These are phyloP conservation scores for Molanna angustata DNA, from an alignment of 2,888 invertebrate species.

Conservation along the genomic window DNA sequence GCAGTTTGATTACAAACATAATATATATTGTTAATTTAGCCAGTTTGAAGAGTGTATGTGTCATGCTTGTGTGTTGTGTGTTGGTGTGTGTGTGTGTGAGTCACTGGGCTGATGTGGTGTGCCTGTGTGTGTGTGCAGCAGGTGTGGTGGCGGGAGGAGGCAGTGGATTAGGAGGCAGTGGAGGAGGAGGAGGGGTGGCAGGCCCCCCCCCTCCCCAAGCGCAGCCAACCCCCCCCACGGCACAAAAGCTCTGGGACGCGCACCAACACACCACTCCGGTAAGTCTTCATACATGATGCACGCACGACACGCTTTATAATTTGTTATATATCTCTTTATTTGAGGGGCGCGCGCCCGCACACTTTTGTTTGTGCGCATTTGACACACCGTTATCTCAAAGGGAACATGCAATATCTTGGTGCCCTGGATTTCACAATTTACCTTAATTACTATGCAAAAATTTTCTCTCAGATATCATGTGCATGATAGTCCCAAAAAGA, in stretches of 20 bases:
- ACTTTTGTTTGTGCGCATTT: too few species aligned
- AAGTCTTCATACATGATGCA: constrained; percentile 27
- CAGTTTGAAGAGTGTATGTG: constrained; percentile 4
- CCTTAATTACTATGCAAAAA: too few species aligned
- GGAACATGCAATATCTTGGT: too few species aligned
- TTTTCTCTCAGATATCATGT: too few species aligned
- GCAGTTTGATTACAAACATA: too few species aligned
- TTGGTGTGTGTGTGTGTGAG: constrained; percentile 7
- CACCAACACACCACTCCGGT: constrained; percentile 31
- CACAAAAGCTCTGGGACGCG: constrained; percentile 32
- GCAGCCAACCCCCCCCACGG: constrained; percentile 34
- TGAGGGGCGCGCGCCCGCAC: too few species aligned
- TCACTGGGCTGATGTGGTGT: constrained; percentile 13
- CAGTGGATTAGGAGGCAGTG: constrained; percentile 38
- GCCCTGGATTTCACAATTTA: too few species aligned
- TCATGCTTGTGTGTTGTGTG: constrained; percentile 2
- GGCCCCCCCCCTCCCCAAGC: constrained; percentile 34
- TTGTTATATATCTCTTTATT: too few species aligned
- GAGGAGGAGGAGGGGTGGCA: constrained; percentile 31
- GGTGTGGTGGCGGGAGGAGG: constrained; percentile 35
- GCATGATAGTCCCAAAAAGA: too few species aligned
- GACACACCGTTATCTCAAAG: too few species aligned
- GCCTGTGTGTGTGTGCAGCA: constrained; percentile 19
- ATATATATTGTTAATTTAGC: too few species aligned
- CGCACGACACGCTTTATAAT: background rate